A percentile compares a stretch with the other conserved stretches of the same genome.
Conservation (phyloP, 2,888 invertebrate species). For the Leptarthrus brevirostris region DNA sequence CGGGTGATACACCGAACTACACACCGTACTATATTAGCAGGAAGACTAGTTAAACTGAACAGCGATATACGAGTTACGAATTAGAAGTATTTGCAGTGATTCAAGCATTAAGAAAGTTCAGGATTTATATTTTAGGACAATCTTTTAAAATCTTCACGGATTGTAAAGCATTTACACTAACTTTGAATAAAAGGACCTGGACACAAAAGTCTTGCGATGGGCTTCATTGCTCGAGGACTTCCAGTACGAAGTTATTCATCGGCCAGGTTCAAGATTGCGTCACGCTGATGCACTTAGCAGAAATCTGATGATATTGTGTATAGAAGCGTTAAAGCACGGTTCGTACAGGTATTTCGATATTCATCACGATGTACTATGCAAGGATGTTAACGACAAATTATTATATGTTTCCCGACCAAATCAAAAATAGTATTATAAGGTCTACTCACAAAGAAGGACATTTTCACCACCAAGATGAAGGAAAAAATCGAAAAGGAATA, state of each 20-base stretch:
- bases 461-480: no score
- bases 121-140: slow-evolving; percentile 57
- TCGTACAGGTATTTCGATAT: background rate
- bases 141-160: slow-evolving; percentile 55
- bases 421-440: no score
- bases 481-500: no score
- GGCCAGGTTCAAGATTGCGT: background rate
- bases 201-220: slow-evolving; percentile 58
- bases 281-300: slow-evolving; percentile 11
- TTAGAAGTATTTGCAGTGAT: slow-evolving; percentile 57
- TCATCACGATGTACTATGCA: background rate
- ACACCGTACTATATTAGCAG: no score
- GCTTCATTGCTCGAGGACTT: slow-evolving; percentile 47
- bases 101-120: slow-evolving; percentile 57
- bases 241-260: slow-evolving; percentile 17
- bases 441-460: no score
- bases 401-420: no score
- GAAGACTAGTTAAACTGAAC: no score
- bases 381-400: background rate
- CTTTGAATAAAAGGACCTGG: slow-evolving; percentile 57
- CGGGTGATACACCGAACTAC: no score
- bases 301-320: background rate
- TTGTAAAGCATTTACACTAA: slow-evolving; percentile 58
- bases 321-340: background rate
- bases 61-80: slow-evolving; percentile 56